Base-by-base conservation (phyloP, 2,797 vertebrate genomes). In the Alcedo atthis region DNA sequence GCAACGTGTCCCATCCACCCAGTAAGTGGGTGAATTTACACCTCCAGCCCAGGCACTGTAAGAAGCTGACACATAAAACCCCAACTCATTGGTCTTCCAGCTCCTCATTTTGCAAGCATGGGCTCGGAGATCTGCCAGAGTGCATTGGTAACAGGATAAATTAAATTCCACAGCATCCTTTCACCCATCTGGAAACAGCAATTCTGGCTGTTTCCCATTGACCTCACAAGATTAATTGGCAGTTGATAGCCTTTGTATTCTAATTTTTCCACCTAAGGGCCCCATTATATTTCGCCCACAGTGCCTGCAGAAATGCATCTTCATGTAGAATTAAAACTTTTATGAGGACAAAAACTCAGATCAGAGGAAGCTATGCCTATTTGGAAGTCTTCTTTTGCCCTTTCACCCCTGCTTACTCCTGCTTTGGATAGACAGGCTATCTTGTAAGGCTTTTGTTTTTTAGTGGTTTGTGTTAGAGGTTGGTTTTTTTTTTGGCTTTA, bases 221-320 rank as follows among this genome's bases (percentile, higher is more conserved):
- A 94, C 94, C 90, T 82, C 88, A 57, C 86, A 82, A 90, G 96
- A 96, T 94, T 94, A 91, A 96, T 87, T 95, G 88, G 78, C 94
- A 69, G 30, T 69, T 95, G 73, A 96, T 90, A 73, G 78, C 76
- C 90, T 80, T 93, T 93, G 87, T 95, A 95, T 94, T 93, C 89
- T 94, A 87, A 93, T 94, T 95, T 95, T 90, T 73, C 80, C 77
- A 93, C 91, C 89, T 67, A 85, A 87, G 76, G 89, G 81, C 62
- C 63, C 66, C 13, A 4, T 18, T 85, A 49, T 37, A 35, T 37
- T 78, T 76, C 3, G 3, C 21, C 59, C 7, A 13, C 48, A 43
- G 40, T 74, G 91, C 26, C 80, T 68, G 80, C 54, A 55, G 83
- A 85, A 92, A 73, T 55, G 25, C 32, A 71, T 63, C 51, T 82